Evolutionary conservation across 1,140 invertebrate genomes (phyloP).

Genomic region (Cydia fagiglandana): DNA sequence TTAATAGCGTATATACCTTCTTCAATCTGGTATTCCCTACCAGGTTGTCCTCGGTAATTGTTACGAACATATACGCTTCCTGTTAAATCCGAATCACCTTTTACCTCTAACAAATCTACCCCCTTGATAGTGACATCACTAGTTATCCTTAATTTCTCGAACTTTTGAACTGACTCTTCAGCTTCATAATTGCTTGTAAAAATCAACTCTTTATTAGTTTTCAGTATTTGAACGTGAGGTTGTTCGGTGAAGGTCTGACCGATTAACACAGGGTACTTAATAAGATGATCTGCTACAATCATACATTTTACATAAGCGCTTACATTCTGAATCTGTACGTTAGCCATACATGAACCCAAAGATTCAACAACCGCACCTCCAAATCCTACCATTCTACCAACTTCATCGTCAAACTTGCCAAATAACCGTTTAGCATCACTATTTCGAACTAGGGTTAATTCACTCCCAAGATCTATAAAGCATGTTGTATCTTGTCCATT

Average conservation of each 20-base stretch:
- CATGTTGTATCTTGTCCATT: constrained; percentile 14
- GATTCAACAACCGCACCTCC: constrained; percentile 22
- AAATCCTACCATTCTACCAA: constrained; percentile 27
- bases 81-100: background rate
- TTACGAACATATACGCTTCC: constrained; percentile 23
- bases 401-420: background rate
- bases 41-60: constrained; percentile 17
- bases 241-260: constrained; percentile 31
- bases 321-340: constrained; percentile 20
- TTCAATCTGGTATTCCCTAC: constrained; percentile 17
- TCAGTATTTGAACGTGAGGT: constrained; percentile 26
- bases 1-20: constrained; percentile 18
- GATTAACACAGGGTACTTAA: constrained; percentile 24
- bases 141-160: background rate
- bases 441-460: constrained; percentile 30
- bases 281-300: background rate
- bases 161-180: background rate
- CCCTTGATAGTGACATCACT: background rate
- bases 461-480: constrained; percentile 31
- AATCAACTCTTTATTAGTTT: constrained; percentile 25
- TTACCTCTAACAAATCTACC: constrained; percentile 3
- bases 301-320: constrained; percentile 24
- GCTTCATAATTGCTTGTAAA: constrained; percentile 12
- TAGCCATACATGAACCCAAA: constrained; percentile 2
- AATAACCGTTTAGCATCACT: constrained; percentile 19